Conservation (phyloP, 2,797 vertebrate species). For the Phoebastria nigripes region DNA sequence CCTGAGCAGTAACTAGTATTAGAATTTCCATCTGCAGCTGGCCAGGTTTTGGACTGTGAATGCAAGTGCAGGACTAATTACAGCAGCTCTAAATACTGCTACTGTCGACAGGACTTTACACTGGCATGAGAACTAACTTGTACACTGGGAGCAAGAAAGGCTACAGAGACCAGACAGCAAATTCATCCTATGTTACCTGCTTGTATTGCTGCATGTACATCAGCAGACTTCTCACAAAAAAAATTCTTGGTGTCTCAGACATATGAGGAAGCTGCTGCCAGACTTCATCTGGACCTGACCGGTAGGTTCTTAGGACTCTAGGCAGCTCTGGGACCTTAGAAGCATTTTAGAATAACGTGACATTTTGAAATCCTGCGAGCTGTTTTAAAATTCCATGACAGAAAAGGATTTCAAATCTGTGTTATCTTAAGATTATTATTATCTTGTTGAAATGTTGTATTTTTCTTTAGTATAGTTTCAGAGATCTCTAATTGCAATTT, state of each 20-base stretch:
- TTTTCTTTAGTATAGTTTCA: neutral
- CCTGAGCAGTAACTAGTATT: neutral
- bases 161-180: neutral
- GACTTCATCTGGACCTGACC: neutral
- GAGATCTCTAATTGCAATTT: neutral
- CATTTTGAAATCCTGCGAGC: neutral
- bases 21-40: neutral
- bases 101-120: neutral
- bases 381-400: neutral
- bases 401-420: neutral
- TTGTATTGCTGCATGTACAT: neutral
- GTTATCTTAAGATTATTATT: neutral
- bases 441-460: neutral
- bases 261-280: neutral
- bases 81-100: neutral
- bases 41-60: neutral
- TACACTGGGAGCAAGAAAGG: neutral
- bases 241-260: neutral
- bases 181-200: neutral
- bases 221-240: neutral
- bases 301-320: neutral
- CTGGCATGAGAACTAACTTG: neutral
- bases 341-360: neutral
- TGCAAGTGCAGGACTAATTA: neutral
- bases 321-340: neutral